These are phyloP conservation scores for Miichthys miiuy DNA, from an alignment of 2,797 vertebrate genomes.

Conservation along the genomic window DNA sequence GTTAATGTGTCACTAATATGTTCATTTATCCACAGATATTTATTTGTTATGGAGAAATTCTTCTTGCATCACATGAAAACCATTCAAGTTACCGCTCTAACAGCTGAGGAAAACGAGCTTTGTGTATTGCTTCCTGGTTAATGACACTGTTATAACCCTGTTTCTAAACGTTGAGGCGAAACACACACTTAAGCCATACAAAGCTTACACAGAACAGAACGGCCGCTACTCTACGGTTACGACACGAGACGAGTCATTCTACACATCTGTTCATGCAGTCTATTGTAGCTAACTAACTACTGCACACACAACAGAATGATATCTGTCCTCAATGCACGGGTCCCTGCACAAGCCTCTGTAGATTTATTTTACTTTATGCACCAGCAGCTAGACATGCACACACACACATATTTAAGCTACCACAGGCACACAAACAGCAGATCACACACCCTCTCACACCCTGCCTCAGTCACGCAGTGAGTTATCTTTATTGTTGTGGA, in stretches of 20 bases:
- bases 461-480: constrained; percentile 44
- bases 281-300: constrained; percentile 63
- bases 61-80: constrained; percentile 37
- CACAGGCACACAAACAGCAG: constrained; percentile 53
- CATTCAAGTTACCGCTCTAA: constrained; percentile 9
- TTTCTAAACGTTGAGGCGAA: constrained; percentile 50
- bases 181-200: constrained; percentile 64
- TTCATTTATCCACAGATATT: constrained; percentile 10
- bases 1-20: neutral
- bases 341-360: constrained; percentile 51
- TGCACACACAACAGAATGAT: constrained; percentile 49
- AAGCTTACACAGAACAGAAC: constrained; percentile 68
- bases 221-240: constrained; percentile 67
- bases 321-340: constrained; percentile 44
- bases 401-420: constrained; percentile 41
- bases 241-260: constrained; percentile 57
- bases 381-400: constrained; percentile 62
- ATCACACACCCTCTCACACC: constrained; percentile 52
- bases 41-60: neutral
- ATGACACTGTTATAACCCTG: constrained; percentile 35
- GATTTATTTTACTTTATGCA: constrained; percentile 14
- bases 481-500: constrained; percentile 28
- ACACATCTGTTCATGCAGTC: constrained; percentile 76
- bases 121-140: constrained; percentile 45
- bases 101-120: constrained; percentile 21